These are phyloP conservation scores for Ranitomeya variabilis DNA, from an alignment of 2,113 vertebrate genomes.

Conservation along the genomic window DNA sequence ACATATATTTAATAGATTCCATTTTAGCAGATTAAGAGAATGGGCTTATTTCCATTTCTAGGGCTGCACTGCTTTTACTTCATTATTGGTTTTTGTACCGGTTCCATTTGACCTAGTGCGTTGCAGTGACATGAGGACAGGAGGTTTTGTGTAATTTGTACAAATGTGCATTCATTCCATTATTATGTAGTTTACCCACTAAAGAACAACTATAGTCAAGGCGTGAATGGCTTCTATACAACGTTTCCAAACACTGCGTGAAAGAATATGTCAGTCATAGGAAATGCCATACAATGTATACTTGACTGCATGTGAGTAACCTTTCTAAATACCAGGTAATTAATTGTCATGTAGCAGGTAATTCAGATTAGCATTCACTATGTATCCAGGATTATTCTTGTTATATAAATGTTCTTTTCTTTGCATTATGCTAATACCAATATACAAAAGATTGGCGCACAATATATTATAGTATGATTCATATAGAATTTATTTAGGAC, in stretches of 20 bases:
- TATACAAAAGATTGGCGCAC: not conserved
- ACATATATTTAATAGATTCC: not conserved
- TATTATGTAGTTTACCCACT: not conserved
- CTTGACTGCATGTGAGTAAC: not conserved
- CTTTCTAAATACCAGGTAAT: slow-evolving; percentile 8
- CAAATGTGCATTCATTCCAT: not conserved
- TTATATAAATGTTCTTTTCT: not conserved
- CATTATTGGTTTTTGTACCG: not conserved
- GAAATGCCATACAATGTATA: not conserved
- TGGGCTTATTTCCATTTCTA: not conserved
- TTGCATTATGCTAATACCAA: not conserved
- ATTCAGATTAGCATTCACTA: not conserved
- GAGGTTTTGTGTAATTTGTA: not conserved
- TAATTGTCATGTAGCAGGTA: not conserved
- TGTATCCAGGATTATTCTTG: not conserved
- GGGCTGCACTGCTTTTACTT: not conserved
- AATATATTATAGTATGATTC: not conserved
- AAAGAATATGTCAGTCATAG: slow-evolving; percentile 4
- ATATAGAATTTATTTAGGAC: not conserved
- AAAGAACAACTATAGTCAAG: not conserved
- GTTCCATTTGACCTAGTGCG: not conserved
- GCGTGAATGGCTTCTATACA: not conserved
- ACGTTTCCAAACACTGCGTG: slow-evolving; percentile 9
- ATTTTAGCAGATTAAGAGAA: not conserved
- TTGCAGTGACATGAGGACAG: not conserved